A percentile compares a stretch with the other conserved stretches of the same genome.
Conservation (phyloP, 2,888 invertebrate genomes). For the Cosmia trapezina region DNA sequence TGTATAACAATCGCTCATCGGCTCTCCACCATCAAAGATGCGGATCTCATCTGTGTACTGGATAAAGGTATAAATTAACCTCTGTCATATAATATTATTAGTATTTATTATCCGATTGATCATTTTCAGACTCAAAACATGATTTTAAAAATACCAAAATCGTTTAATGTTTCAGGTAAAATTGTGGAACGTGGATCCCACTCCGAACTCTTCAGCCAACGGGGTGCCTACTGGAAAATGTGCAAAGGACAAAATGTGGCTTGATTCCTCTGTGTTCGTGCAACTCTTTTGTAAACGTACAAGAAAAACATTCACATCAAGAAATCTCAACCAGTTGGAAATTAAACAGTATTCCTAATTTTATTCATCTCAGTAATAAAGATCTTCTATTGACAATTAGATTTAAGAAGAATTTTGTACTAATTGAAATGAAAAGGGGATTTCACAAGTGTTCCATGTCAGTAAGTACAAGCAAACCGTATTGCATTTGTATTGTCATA, state of each 20-base stretch:
- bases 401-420: constrained; percentile 14
- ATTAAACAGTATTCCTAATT: constrained; percentile 11
- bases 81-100: background rate
- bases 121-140: background rate
- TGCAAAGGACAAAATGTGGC: constrained; percentile 84
- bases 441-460: constrained; percentile 9
- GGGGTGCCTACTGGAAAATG: constrained; percentile 92
- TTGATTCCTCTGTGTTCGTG: constrained; percentile 14
- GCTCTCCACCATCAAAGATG: constrained; percentile 95
- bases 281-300: background rate
- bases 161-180: constrained; percentile 86
- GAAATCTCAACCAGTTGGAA: constrained; percentile 21
- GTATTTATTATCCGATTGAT: background rate
- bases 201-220: constrained; percentile 91
- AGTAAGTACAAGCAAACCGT: constrained; percentile 25
- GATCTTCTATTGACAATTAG: constrained; percentile 30
- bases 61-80: constrained; percentile 90
- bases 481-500: constrained; percentile 37
- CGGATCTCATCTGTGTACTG: constrained; percentile 95
- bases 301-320: background rate
- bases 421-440: background rate
- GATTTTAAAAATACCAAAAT: background rate
- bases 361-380: constrained; percentile 2
- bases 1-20: constrained; percentile 97
- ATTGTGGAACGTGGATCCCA: constrained; percentile 94